Evolutionary conservation across 1,140 invertebrate genomes (phyloP), one percentile per base, ranked within the genome.

Genomic region (Eupristina koningsbergeri): DNA sequence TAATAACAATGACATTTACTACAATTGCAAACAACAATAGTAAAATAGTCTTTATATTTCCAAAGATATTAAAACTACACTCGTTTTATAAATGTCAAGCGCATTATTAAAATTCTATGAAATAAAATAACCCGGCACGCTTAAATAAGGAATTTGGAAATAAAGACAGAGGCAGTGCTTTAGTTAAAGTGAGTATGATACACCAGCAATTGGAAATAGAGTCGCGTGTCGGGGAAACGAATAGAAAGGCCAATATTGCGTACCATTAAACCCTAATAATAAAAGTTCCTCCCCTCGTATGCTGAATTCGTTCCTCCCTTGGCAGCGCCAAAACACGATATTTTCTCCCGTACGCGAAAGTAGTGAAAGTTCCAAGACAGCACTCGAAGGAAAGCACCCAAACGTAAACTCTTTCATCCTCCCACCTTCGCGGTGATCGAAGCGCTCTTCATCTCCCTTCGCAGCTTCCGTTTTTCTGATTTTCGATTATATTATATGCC

Each of bases 401-500:
- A 88, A 89, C 86, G 88, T 87, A 88, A 90, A 88, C 84, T 86
- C 89, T 89, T 89, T 90, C 87, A 36, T 3, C 2, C 15, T 1
- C n/a, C n/a, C 63, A 15, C 63, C 41, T 53, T 31, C 41, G 75
- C 75, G 63, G 61, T 77, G 50, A 39, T 61, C 53, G 19, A 15
- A 29, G 39, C 74, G 67, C 64, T 41, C 29, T 75, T 80, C 69
- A 39, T 45, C 9, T 36, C 9, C 45, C 61, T 63, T 13, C 5
- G 26, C n/a, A n/a, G 15, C 61, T 6, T 63, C n/a, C n/a, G n/a
- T n/a, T n/a, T n/a, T n/a, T n/a, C n/a, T n/a, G n/a, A n/a, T n/a
- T n/a, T n/a, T n/a, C n/a, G n/a, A n/a, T n/a, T n/a, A n/a, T n/a
- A n/a, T n/a, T n/a, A n/a, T n/a, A n/a, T n/a, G n/a, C n/a, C n/a